Base-by-base conservation (phyloP, 2,888 invertebrate species). In the Drosophila dives region DNA sequence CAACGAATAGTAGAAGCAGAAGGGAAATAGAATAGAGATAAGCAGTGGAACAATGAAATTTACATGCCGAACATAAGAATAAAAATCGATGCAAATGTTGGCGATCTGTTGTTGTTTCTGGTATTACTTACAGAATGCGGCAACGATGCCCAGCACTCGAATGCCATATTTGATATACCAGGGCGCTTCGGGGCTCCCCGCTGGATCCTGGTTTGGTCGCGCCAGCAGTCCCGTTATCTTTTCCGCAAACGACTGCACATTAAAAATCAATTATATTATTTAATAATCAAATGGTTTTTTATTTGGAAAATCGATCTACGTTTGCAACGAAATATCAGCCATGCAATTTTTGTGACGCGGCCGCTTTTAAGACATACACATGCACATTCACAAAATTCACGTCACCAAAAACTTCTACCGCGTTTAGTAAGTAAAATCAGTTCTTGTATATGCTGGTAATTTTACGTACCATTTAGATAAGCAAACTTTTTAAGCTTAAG, bases 81-180 rank as follows among this genome's bases (percentile, higher is more conserved):
- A 64, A 92, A 92, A 92, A 91, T 91, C 92, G 91, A 92, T 91
- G 81, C 83, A 77, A 74, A 68, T 66, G 51, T 49, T 65, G n/a
- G 56, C 59, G 54, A 63, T 77, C 26, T 36, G 6, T 34, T 66
- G 48, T 68, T 55, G 33, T 62, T 50, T 17, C 36, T 56, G 32
- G 36, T 62, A 26, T 29, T 80, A 95, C 96, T 95, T 94, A 98
- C 98, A 94, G 93, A 96, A 95, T 92, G 97, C 96, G 92, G 96
- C 98, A 92, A 96, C 95, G 81, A 97, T 97, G 78, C 98, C 98
- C 87, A 97, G 94, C 81, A 95, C 95, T 91, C 97, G 95, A 85
- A 96, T 97, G 92, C 95, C 96, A 94, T 97, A 97, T 94, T 97
- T 97, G 95, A 98, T 95, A 95, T 96, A 97, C 97, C 97, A 97